A percentile compares a stretch with the other conserved stretches of the same genome.
These are phyloP conservation scores for Sceloporus tristichus DNA, from an alignment of 2,113 vertebrate genomes.

Conservation along the genomic window DNA sequence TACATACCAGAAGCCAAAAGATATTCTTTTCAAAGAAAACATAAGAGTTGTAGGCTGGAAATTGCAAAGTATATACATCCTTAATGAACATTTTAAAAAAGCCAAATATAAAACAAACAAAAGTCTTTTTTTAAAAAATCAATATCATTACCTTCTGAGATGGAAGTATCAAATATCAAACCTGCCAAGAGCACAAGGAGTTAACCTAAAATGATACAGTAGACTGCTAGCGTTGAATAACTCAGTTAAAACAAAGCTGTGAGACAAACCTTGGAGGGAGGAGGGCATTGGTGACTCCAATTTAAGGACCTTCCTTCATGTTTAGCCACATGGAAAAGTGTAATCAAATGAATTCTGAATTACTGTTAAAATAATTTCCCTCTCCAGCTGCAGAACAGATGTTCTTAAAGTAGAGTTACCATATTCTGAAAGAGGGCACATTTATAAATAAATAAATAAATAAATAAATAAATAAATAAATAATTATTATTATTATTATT, in stretches of 20 bases:
- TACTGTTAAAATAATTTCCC: constrained; percentile 49
- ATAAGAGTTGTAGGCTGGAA: constrained; percentile 47
- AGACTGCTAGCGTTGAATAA: constrained; percentile 70
- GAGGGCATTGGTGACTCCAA: constrained; percentile 48
- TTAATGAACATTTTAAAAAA: constrained; percentile 66
- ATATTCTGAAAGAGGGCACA: no score
- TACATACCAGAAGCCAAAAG: constrained; percentile 58
- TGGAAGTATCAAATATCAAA: constrained; percentile 57
- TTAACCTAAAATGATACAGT: constrained; percentile 70
- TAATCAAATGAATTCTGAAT: constrained; percentile 75
- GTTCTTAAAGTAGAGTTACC: no score
- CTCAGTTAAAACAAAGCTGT: constrained; percentile 70
- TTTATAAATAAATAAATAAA: no score
- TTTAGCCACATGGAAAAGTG: constrained; percentile 68
- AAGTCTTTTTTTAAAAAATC: constrained; percentile 31
- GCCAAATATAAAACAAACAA: constrained; percentile 49
- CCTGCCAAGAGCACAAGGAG: constrained; percentile 58
- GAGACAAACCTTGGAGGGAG: constrained; percentile 53
- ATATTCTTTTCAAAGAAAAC: constrained; percentile 58
- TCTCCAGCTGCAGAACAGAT: constrained; percentile 60
- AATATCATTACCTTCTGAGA: constrained; percentile 67
- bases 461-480: no score
- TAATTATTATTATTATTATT: no score
- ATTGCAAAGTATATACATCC: constrained; percentile 60
- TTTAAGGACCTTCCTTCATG: constrained; percentile 66